These are phyloP conservation scores for Ruditapes philippinarum DNA, from an alignment of 1,140 invertebrate genomes.

Conservation along the genomic window DNA sequence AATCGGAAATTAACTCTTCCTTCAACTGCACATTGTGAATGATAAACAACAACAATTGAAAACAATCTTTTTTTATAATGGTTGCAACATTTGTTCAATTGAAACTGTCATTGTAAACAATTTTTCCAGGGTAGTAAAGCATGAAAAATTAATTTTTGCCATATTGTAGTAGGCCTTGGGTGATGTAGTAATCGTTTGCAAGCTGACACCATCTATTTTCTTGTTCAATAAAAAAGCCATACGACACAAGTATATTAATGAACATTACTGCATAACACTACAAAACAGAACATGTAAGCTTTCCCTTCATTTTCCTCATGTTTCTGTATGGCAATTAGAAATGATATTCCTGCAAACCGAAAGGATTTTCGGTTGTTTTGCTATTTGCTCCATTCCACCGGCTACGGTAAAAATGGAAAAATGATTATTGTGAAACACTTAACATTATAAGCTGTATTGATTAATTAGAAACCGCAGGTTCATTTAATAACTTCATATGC, in stretches of 20 bases:
- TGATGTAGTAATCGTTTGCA: not conserved
- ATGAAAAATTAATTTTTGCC: not conserved
- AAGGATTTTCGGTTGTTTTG: no score
- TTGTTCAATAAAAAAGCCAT: not conserved
- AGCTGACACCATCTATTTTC: not conserved
- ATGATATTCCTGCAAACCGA: no score
- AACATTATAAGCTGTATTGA: slow-evolving; percentile 58
- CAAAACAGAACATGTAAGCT: not conserved
- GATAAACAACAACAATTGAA: no score
- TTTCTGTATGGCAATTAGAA: no score
- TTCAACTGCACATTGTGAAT: no score
- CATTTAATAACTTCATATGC: slow-evolving; percentile 64
- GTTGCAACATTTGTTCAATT: not conserved
- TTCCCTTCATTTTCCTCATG: no score
- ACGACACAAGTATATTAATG: not conserved
- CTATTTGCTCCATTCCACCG: no score
- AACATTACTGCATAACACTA: not conserved
- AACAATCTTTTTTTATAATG: no score
- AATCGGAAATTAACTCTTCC: no score
- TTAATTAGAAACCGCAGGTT: slow-evolving; percentile 55
- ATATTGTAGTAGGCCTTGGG: not conserved
- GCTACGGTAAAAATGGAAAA: slow-evolving; percentile 23
- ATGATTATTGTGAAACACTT: slow-evolving; percentile 54
- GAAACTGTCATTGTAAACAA: not conserved
- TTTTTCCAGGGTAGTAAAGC: not conserved